A percentile compares a stretch with the other conserved stretches of the same genome.
Evolutionary conservation across 1,140 invertebrate genomes (phyloP).

Genomic region (Wiebesia pumilae): DNA sequence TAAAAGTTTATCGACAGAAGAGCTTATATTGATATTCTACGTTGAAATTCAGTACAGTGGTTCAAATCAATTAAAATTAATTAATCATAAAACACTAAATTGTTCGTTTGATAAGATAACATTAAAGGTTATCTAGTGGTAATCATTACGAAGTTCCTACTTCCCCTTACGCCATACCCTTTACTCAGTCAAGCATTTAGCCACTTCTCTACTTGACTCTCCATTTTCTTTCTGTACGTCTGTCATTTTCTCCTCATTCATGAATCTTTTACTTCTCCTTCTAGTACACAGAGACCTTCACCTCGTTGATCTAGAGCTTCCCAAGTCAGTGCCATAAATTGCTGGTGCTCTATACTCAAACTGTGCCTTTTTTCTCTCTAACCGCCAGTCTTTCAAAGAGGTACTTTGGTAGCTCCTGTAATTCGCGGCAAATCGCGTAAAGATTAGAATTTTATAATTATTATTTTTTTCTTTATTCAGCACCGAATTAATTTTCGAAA

Average conservation of each 20-base stretch:
- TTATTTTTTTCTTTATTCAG: not conserved
- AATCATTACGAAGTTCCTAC: not conserved
- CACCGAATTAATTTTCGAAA: conserved; percentile 25
- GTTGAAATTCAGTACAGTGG: not conserved
- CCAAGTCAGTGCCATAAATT: conserved; percentile 39
- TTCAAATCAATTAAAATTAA: not conserved
- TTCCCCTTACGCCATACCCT: not conserved
- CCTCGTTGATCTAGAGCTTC: conserved; percentile 28
- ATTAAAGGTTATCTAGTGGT: not conserved
- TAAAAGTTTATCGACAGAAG: not conserved
- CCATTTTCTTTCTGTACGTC: conserved; percentile 16
- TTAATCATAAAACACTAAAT: too few relatives aligned
- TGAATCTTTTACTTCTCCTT: not conserved
- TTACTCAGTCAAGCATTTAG: not conserved
- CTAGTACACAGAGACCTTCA: conserved; percentile 43
- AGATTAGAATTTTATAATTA: not conserved
- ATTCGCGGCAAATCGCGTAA: conserved; percentile 26
- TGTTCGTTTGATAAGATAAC: too few relatives aligned
- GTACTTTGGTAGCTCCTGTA: conserved; percentile 21
- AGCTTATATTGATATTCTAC: not conserved
- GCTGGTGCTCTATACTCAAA: conserved; percentile 24
- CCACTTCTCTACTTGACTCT: not conserved
- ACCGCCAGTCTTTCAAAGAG: conserved; percentile 31
- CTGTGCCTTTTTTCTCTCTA: conserved; percentile 7
- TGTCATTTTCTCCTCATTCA: conserved; percentile 21